Evolutionary conservation across 2,888 invertebrate genomes (phyloP), one percentile per base, ranked within the genome.

Genomic region (Pristionchus entomophagus): DNA sequence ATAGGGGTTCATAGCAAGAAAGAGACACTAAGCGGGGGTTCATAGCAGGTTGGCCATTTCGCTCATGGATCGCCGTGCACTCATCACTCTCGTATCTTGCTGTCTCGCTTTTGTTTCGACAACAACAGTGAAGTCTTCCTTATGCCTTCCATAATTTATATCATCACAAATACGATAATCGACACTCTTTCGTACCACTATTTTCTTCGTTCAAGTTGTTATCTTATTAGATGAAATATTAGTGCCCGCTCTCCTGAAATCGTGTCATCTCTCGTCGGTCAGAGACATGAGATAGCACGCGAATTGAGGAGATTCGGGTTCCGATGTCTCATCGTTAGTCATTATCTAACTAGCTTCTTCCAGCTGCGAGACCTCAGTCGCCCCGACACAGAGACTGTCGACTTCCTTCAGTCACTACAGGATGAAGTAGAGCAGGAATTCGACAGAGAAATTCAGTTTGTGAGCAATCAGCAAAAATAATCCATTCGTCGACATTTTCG

Each of bases 291-390:
- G n/a, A n/a, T n/a, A n/a, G n/a, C n/a, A n/a, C n/a, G n/a, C n/a
- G n/a, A n/a, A n/a, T n/a, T n/a, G n/a, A n/a, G n/a, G n/a, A n/a
- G n/a, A n/a, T n/a, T n/a, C 12, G 59, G 26, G 59, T 19, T 29
- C 29, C 26, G 14, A 59, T 26, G 22, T n/a, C 2, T 26, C 59
- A 10, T 10, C 26, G 59, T 26, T 22, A 59, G 17, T 59, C 10
- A 59, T 59, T 26, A 59, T 22, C 17, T 65, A n/a, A 65, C 56
- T 59, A 12, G 14, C 35, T 65, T 12, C 10, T 82, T 82, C 3
- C 82, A 84, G 84, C n/a, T 84, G 29, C 84, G 84, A 10, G 84
- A 84, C n/a, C 35, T 84, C 62, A 51, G 29, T n/a, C 19, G 49
- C 4, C 19, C 12, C 35, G 49, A 82, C 26, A 22, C 19, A 19